Evolutionary conservation across 2,888 invertebrate genomes (phyloP).

Genomic region (Megaustenia siamemsis): DNA sequence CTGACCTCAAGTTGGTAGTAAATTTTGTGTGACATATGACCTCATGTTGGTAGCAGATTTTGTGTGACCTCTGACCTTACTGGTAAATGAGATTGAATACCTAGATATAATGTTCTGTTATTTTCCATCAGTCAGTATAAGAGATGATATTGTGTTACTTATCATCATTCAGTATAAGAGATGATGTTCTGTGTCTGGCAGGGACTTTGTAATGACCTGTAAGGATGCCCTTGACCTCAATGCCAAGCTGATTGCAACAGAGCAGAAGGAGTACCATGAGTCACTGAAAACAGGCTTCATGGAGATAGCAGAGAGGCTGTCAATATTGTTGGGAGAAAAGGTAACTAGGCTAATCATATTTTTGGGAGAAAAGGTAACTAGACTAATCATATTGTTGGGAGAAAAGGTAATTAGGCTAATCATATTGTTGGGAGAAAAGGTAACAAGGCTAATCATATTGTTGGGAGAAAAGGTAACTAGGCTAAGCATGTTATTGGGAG

Average conservation of each 20-base stretch:
- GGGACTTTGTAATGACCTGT: constrained; percentile 94
- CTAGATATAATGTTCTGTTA: too few species aligned
- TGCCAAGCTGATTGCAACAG: constrained; percentile 90
- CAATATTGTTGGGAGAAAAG: constrained; percentile 77
- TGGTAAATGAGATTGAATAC: too few species aligned
- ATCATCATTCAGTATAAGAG: background rate
- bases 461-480: constrained; percentile 77
- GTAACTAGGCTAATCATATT: constrained; percentile 63
- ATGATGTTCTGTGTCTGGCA: too few species aligned
- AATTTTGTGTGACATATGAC: too few species aligned
- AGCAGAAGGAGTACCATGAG: constrained; percentile 95
- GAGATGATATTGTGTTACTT: background rate
- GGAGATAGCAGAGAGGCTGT: constrained; percentile 88
- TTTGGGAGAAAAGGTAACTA: background rate
- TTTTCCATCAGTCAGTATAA: too few species aligned
- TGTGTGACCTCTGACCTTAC: too few species aligned
- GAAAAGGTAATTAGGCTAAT: background rate
- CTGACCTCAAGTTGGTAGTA: too few species aligned
- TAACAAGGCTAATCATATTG: constrained; percentile 83
- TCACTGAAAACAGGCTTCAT: constrained; percentile 91
- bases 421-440: background rate
- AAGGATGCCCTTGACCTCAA: constrained; percentile 94
- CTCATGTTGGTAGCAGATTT: too few species aligned
- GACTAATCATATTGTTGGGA: background rate
- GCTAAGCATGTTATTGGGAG: background rate